These are phyloP conservation scores for Periphyllus acericola DNA, from an alignment of 2,888 invertebrate genomes.

Conservation along the genomic window DNA sequence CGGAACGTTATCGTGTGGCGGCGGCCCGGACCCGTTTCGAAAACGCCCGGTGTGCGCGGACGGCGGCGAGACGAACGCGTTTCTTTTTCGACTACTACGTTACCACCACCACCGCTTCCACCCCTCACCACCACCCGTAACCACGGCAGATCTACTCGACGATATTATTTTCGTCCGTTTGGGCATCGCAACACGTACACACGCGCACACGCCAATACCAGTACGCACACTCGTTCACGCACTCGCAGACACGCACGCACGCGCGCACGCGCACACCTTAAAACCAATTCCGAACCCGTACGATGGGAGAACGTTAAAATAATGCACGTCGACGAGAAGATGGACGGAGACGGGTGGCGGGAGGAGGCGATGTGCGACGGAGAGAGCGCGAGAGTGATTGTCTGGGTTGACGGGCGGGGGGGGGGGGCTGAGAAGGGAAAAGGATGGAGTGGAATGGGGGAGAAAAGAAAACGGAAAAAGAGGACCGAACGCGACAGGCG, in stretches of 20 bases:
- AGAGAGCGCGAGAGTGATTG: not conserved
- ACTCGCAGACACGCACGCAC: not conserved
- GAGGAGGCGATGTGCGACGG: not conserved
- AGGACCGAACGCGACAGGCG: slow-evolving; percentile 48
- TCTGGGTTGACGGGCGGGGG: not conserved
- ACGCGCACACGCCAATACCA: not conserved
- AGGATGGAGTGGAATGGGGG: not conserved
- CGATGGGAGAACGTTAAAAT: not conserved
- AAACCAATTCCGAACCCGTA: slow-evolving; percentile 60
- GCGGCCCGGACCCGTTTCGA: slow-evolving; percentile 41
- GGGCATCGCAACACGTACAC: slow-evolving; percentile 48
- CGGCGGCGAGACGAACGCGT: slow-evolving; percentile 45
- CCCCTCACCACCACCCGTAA: too few species aligned
- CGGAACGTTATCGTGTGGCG: not conserved
- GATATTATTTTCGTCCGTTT: slow-evolving; percentile 58
- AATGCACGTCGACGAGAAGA: too few species aligned
- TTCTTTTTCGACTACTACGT: slow-evolving; percentile 46
- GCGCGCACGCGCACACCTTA: slow-evolving; percentile 19
- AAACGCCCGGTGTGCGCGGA: slow-evolving; percentile 59
- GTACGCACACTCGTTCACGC: not conserved
- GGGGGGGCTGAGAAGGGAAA: too few species aligned
- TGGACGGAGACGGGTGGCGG: too few species aligned
- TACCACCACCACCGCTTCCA: not conserved
- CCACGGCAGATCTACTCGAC: slow-evolving; percentile 40
- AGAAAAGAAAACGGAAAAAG: slow-evolving; percentile 24